Percentiles rank a stretch among this genome's conserved stretches.
Evolutionary conservation across 1,140 invertebrate species (phyloP).

Genomic region (Drosophila ananassae): DNA sequence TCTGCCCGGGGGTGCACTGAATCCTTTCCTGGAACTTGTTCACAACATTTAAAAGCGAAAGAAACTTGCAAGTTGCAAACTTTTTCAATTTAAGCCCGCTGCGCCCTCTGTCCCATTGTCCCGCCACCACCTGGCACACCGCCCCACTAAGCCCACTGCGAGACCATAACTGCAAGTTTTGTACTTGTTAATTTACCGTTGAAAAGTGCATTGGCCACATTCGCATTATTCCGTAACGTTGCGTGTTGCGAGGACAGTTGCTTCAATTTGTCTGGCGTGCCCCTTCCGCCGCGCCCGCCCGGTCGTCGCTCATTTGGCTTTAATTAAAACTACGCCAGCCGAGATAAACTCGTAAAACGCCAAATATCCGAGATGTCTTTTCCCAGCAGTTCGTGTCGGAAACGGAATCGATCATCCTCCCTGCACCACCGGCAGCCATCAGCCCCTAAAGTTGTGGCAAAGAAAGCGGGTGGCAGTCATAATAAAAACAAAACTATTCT

Average conservation of each 20-base stretch:
- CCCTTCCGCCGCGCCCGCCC: background rate
- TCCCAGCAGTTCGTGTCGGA: background rate
- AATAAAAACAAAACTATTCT: conserved; percentile 78
- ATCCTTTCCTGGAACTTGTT: conserved; percentile 57
- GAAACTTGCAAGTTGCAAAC: conserved; percentile 71
- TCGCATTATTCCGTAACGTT: conserved; percentile 69
- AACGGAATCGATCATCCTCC: background rate
- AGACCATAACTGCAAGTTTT: conserved; percentile 25
- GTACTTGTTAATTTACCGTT: conserved; percentile 72
- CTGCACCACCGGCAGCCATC: too few species aligned
- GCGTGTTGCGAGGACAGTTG: conserved; percentile 53
- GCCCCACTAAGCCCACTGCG: background rate
- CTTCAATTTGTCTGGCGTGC: conserved; percentile 33
- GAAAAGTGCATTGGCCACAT: conserved; percentile 71
- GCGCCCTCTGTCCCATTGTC: conserved; percentile 6
- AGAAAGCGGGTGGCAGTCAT: conserved; percentile 64
- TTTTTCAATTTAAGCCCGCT: conserved; percentile 75
- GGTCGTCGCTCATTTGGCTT: conserved; percentile 36
- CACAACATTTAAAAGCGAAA: conserved; percentile 38
- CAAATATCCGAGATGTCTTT: background rate
- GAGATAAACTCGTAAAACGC: conserved; percentile 1
- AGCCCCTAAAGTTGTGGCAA: background rate
- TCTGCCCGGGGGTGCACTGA: conserved; percentile 53
- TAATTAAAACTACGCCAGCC: conserved; percentile 30
- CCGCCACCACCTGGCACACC: background rate